Conservation (phyloP, 2,888 invertebrate genomes). For the Tryphoninae sp. region DNA sequence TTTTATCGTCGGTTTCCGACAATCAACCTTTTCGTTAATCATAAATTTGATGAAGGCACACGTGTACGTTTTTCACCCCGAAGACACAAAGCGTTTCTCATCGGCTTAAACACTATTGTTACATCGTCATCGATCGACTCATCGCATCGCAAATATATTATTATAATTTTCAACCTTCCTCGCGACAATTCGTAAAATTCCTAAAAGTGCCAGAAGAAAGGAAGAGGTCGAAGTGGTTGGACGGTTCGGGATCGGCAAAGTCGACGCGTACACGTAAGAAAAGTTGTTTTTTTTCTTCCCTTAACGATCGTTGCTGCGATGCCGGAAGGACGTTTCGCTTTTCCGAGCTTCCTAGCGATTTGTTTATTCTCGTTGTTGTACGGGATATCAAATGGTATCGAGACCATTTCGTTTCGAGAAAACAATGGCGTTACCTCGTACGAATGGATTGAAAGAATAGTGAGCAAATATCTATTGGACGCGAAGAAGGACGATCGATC, state of each 20-base stretch:
- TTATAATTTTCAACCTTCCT: not conserved
- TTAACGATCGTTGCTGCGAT: not conserved
- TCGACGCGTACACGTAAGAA: too few relatives aligned
- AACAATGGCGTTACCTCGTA: not conserved
- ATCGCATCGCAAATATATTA: not conserved
- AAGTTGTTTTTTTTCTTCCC: too few relatives aligned
- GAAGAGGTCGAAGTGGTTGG: not conserved
- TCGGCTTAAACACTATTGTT: not conserved
- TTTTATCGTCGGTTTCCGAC: not conserved
- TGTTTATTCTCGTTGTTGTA: not conserved
- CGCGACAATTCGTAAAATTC: not conserved
- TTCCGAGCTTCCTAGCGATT: not conserved
- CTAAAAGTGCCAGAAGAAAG: not conserved
- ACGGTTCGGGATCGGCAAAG: not conserved
- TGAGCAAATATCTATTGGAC: conserved; percentile 10
- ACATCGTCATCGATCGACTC: not conserved
- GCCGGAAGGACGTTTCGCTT: not conserved
- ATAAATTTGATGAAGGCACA: not conserved
- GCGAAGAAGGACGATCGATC: not conserved
- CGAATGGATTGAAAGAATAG: conserved; percentile 18
- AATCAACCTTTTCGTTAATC: not conserved
- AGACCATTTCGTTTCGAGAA: not conserved
- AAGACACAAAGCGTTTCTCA: not conserved
- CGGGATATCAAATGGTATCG: not conserved
- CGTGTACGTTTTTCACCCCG: not conserved